phyloP scores from a whole-genome alignment of 64 coral and sea anemone species.

The Actinia equina region DNA sequence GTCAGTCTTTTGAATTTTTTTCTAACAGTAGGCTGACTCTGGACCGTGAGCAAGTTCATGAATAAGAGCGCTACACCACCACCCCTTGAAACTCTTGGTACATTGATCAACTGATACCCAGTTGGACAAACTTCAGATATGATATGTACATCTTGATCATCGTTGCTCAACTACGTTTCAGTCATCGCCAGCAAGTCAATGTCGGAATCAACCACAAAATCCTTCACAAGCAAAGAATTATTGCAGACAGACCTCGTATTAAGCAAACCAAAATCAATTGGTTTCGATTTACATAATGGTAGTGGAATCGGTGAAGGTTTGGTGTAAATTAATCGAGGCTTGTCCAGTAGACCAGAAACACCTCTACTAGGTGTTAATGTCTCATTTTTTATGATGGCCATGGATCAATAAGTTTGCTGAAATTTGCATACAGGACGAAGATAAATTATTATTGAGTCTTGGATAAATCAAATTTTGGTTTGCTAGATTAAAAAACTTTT shows the following conservation, averaged over 20 bases:
- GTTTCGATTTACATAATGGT: neutral
- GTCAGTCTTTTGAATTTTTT: slow-evolving; percentile 11
- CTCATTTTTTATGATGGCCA: neutral
- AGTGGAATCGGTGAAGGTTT: slow-evolving; percentile 2
- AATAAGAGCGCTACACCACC: neutral
- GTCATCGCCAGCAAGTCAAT: too few relatives aligned
- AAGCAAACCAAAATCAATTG: too few relatives aligned
- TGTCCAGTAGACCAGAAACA: neutral
- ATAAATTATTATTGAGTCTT: neutral
- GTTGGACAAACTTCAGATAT: slow-evolving; percentile 6
- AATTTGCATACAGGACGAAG: neutral
- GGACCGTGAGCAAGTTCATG: neutral
- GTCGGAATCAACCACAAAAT: too few relatives aligned
- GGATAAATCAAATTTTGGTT: neutral
- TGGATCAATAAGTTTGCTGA: neutral
- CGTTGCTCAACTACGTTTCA: too few relatives aligned
- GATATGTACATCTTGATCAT: neutral
- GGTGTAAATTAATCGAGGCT: slow-evolving; percentile 1
- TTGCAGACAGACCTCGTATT: too few relatives aligned
- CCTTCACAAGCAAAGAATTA: too few relatives aligned
- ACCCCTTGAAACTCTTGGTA: neutral
- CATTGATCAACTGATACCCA: slow-evolving; percentile 4
- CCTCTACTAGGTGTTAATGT: neutral
- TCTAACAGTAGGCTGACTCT: neutral
- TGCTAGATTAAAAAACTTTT: slow-evolving; percentile 9